Conservation (phyloP, 2,113 vertebrate genomes). For the Stomatorhinus ivindoensis region DNA sequence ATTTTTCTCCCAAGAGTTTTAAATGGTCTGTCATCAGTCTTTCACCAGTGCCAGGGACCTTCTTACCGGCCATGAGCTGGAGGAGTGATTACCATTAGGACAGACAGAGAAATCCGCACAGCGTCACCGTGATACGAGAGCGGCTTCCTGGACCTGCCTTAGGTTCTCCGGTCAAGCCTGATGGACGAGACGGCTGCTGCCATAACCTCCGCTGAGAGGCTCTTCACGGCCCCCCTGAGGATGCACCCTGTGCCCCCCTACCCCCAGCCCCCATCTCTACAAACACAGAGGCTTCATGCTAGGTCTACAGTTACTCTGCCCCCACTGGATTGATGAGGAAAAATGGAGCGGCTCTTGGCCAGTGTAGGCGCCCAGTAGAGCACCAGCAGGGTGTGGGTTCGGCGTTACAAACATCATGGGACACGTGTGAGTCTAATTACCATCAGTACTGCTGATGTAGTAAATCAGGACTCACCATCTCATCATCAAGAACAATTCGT, state of each 20-base stretch:
- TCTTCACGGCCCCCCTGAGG: neutral
- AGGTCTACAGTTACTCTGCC: neutral
- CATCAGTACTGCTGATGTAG: neutral
- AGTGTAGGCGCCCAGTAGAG: neutral
- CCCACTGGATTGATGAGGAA: neutral
- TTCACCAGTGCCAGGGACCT: too few relatives aligned
- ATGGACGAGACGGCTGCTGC: neutral
- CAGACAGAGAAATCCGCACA: neutral
- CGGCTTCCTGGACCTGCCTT: neutral
- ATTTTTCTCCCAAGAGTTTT: neutral
- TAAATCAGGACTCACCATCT: neutral
- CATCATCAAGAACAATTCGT: neutral
- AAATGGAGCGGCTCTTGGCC: neutral
- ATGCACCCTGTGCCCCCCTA: neutral
- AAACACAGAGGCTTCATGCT: neutral
- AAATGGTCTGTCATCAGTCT: neutral
- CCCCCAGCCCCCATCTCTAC: too few relatives aligned
- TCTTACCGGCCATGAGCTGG: neutral
- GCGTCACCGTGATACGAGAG: neutral
- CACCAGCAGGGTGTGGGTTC: neutral
- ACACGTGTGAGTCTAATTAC: neutral
- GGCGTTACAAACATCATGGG: neutral
- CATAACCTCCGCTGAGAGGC: neutral
- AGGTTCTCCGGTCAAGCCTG: neutral
- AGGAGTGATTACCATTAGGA: neutral